phyloP scores from a whole-genome alignment of 2,113 vertebrate species.

The Girardinichthys multiradiatus region DNA sequence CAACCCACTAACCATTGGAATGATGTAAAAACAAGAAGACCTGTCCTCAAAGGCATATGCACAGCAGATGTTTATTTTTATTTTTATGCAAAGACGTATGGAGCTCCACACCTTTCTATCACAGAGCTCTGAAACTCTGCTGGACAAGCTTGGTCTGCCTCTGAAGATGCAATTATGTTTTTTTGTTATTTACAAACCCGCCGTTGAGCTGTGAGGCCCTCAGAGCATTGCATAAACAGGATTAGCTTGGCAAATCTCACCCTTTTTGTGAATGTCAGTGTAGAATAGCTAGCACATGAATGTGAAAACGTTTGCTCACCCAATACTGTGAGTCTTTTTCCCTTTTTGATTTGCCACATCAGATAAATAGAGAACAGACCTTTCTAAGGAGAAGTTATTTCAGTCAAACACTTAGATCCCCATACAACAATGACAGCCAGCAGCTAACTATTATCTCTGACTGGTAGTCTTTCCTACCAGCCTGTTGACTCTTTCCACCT shows the following conservation, averaged over 20 bases:
- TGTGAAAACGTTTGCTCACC: constrained; percentile 32
- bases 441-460: constrained; percentile 17
- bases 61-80: neutral
- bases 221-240: constrained; percentile 53
- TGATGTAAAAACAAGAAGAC: constrained; percentile 46
- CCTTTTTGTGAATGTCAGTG: constrained; percentile 34
- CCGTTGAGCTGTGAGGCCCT: constrained; percentile 46
- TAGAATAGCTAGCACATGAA: constrained; percentile 43
- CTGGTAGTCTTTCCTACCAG: constrained; percentile 19
- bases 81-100: neutral
- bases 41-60: constrained; percentile 47
- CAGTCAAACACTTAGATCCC: constrained; percentile 20
- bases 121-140: constrained; percentile 5
- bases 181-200: constrained; percentile 47
- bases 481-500: constrained; percentile 28
- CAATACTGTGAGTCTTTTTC: neutral
- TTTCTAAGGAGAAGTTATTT: constrained; percentile 18
- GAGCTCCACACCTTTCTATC: no score
- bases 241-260: constrained; percentile 63
- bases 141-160: constrained; percentile 17
- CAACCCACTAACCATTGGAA: constrained; percentile 23
- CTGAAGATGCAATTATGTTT: constrained; percentile 46
- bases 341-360: constrained; percentile 37
- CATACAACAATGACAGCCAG: constrained; percentile 5
- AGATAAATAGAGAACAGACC: constrained; percentile 15